phyloP scores from a whole-genome alignment of 2,113 vertebrate species.

The Solea solea region DNA sequence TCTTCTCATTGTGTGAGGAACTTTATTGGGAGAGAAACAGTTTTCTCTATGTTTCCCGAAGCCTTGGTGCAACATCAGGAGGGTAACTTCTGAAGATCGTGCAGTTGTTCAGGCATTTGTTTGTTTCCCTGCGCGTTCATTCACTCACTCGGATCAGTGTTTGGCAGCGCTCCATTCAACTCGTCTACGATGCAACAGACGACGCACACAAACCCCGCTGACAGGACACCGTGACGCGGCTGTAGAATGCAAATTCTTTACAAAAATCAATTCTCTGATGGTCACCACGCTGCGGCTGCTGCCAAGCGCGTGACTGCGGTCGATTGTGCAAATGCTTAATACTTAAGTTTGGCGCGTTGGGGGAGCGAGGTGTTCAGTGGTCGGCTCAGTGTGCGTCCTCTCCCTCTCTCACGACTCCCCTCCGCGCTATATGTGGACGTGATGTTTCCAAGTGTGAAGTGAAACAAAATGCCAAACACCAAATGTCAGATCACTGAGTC shows the following conservation, averaged over 20 bases:
- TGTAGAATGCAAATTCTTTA: slow-evolving; percentile 27
- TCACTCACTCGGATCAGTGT: slow-evolving; percentile 28
- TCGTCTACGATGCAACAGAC: slow-evolving; percentile 4
- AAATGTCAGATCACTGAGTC: slow-evolving; percentile 83
- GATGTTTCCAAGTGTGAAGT: slow-evolving; percentile 55
- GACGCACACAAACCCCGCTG: neutral
- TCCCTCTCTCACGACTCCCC: slow-evolving; percentile 21
- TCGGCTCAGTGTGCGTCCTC: slow-evolving; percentile 14
- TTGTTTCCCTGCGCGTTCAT: neutral
- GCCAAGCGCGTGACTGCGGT: slow-evolving; percentile 4
- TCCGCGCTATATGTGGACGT: slow-evolving; percentile 38
- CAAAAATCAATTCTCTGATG: slow-evolving; percentile 37
- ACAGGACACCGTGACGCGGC: slow-evolving; percentile 1
- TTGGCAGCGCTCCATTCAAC: slow-evolving; percentile 3
- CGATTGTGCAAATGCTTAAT: slow-evolving; percentile 32
- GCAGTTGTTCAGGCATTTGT: slow-evolving; percentile 59
- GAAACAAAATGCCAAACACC: slow-evolving; percentile 72
- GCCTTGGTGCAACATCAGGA: neutral
- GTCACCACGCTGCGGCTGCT: slow-evolving; percentile 12
- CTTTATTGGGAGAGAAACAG: no score
- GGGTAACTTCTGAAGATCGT: slow-evolving; percentile 37
- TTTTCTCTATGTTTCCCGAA: neutral
- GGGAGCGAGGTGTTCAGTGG: slow-evolving; percentile 49
- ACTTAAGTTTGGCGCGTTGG: slow-evolving; percentile 39
- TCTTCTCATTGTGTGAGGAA: no score